Percentiles rank a stretch among this genome's conserved stretches.
Evolutionary conservation across 2,113 vertebrate genomes (phyloP).

Genomic region (Phalacrocorax brasilianus): DNA sequence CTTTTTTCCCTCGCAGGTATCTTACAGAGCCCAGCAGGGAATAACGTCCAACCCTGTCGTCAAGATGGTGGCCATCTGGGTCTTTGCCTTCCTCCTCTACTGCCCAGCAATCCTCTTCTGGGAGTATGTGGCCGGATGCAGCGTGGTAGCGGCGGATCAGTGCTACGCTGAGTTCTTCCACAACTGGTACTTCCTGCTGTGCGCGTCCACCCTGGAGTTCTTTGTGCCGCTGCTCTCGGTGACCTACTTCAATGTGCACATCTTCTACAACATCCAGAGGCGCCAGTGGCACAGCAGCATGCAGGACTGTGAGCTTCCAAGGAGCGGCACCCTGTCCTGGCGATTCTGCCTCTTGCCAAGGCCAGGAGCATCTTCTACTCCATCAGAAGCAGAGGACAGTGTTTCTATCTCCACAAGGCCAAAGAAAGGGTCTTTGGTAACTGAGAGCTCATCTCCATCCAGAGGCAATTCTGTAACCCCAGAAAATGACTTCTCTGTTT

Average conservation of each 20-base stretch:
- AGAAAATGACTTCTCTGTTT: neutral
- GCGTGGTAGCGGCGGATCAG: neutral
- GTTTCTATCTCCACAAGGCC: neutral
- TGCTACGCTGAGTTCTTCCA: constrained; percentile 80
- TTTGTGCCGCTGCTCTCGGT: constrained; percentile 81
- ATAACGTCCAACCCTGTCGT: constrained; percentile 69
- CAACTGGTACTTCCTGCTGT: constrained; percentile 83
- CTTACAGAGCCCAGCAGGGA: constrained; percentile 80
- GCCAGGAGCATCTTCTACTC: neutral
- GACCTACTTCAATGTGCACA: constrained; percentile 85
- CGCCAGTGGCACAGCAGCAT: neutral
- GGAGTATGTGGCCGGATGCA: constrained; percentile 38
- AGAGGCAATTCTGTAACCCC: neutral
- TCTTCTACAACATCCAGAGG: constrained; percentile 83
- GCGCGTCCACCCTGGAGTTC: constrained; percentile 83
- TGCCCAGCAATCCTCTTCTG: constrained; percentile 85
- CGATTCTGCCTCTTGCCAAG: neutral
- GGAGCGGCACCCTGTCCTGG: neutral
- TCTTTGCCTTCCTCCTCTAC: constrained; percentile 86
- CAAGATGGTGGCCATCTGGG: constrained; percentile 85
- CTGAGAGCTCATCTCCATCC: neutral
- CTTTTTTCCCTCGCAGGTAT: constrained; percentile 68
- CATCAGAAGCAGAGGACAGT: neutral
- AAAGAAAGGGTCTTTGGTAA: neutral
- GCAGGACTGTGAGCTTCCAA: neutral